Evolutionary conservation across 2,888 invertebrate genomes (phyloP).

Genomic region (Brachynemurus nebulosus): DNA sequence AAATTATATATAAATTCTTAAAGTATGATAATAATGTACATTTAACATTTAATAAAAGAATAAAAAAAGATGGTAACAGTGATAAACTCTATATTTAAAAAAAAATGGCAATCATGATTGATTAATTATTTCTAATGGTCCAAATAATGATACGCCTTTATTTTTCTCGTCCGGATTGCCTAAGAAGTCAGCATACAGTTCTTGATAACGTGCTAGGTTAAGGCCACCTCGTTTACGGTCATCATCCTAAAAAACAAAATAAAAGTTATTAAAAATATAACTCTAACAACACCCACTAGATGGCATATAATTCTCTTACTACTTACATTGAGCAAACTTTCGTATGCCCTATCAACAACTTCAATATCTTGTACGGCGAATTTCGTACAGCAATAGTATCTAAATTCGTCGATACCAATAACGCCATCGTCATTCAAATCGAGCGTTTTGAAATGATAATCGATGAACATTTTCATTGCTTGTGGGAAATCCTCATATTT

Average conservation of each 20-base stretch:
- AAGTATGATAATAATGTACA: too few species aligned
- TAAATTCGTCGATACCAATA: constrained; percentile 64
- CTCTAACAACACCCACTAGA: neutral
- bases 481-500: constrained; percentile 68
- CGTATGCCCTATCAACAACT: constrained; percentile 62
- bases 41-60: too few species aligned
- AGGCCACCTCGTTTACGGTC: constrained; percentile 67
- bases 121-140: too few species aligned
- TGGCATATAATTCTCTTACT: neutral
- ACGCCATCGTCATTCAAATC: constrained; percentile 70
- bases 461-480: constrained; percentile 76
- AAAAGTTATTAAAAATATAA: neutral
- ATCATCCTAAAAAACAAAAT: constrained; percentile 49
- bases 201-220: constrained; percentile 64
- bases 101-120: too few species aligned
- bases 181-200: constrained; percentile 68
- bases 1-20: too few species aligned
- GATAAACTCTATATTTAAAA: too few species aligned
- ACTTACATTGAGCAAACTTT: constrained; percentile 61
- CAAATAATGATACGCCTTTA: constrained; percentile 63
- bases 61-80: too few species aligned
- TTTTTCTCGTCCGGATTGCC: constrained; percentile 61
- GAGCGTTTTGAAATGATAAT: constrained; percentile 68
- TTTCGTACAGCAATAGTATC: constrained; percentile 69
- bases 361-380: constrained; percentile 66